Conservation (phyloP, 2,797 vertebrate genomes). For the Gastrophryne carolinensis region DNA sequence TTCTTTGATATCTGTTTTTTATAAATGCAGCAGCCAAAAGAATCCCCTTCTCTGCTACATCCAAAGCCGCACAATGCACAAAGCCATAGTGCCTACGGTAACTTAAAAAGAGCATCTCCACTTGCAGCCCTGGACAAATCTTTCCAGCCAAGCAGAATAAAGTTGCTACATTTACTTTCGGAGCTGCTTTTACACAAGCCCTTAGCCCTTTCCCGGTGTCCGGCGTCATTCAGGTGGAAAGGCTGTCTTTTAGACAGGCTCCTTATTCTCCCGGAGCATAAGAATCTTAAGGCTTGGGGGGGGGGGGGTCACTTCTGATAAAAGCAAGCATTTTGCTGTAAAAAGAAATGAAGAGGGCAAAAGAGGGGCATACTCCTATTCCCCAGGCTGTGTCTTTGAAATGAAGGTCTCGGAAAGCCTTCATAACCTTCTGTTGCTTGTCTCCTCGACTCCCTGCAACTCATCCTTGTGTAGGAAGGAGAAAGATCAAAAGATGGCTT, state of each 20-base stretch:
- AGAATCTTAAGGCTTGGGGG: conserved; percentile 64
- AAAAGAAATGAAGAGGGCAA: conserved; percentile 72
- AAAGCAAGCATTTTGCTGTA: conserved; percentile 72
- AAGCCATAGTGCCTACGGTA: conserved; percentile 57
- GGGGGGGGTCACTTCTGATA: conserved; percentile 65
- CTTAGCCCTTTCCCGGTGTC: conserved; percentile 25
- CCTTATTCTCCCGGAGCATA: conserved; percentile 65
- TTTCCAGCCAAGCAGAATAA: conserved; percentile 64
- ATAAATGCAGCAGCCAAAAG: conserved; percentile 31
- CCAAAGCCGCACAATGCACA: conserved; percentile 51
- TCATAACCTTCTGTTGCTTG: conserved; percentile 64
- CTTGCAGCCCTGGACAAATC: conserved; percentile 57
- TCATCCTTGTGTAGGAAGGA: conserved; percentile 65
- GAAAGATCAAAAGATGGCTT: conserved; percentile 73
- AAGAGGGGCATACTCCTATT: conserved; percentile 71
- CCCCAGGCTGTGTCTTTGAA: conserved; percentile 77
- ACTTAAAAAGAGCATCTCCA: conserved; percentile 64
- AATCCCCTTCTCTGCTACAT: conserved; percentile 22
- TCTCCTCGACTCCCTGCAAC: conserved; percentile 57
- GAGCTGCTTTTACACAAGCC: conserved; percentile 31
- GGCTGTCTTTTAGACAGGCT: conserved; percentile 58
- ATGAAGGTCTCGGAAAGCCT: conserved; percentile 66
- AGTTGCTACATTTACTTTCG: conserved; percentile 48
- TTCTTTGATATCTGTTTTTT: conserved; percentile 41
- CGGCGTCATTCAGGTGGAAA: conserved; percentile 54